Percentiles rank a stretch among this genome's conserved stretches.
Evolutionary conservation across 2,113 vertebrate genomes (phyloP).

Genomic region (Centropus bengalensis): DNA sequence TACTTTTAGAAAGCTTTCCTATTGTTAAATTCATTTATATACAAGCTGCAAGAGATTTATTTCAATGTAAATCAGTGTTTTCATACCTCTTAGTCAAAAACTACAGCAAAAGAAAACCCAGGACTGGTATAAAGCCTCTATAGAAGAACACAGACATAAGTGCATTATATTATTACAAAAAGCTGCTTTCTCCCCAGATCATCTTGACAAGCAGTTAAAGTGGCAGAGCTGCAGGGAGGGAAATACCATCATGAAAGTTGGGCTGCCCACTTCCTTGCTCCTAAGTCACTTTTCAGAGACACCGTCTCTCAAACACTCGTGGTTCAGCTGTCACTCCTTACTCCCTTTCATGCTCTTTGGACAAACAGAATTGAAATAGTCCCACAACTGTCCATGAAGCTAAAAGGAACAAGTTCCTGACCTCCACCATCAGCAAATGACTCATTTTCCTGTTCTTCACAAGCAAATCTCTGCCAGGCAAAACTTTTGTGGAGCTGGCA

Average conservation of each 20-base stretch:
- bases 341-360: not conserved
- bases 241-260: not conserved
- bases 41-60: not conserved
- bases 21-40: not conserved
- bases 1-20: not conserved
- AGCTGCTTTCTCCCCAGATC: not conserved
- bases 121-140: not conserved
- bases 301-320: not conserved
- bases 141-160: not conserved
- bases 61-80: not conserved
- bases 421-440: not conserved
- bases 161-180: not conserved
- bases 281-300: not conserved
- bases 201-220: not conserved
- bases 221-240: not conserved
- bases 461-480: rapidly evolving
- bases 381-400: not conserved
- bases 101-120: not conserved
- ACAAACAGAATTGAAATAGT: not conserved
- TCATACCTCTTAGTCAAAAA: not conserved
- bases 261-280: not conserved
- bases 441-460: not conserved
- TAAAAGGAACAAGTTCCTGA: not conserved
- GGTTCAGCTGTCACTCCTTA: not conserved
- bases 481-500: not conserved